These are phyloP conservation scores for Pygoscelis antarcticus DNA, from an alignment of 2,113 vertebrate genomes.

Conservation along the genomic window DNA sequence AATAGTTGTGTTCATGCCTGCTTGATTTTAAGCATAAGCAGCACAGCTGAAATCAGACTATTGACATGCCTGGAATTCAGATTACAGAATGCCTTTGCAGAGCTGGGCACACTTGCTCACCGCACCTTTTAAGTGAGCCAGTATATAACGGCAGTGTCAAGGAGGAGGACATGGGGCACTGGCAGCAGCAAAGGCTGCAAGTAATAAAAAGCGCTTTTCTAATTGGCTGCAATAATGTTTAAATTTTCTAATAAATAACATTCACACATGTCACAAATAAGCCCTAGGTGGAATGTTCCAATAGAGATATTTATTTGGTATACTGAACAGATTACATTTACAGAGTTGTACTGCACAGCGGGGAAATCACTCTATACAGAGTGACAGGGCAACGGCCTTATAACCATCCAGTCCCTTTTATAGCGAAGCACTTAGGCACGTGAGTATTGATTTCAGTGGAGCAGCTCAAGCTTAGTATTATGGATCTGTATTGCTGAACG, in stretches of 20 bases:
- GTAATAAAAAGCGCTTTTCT: conserved; percentile 35
- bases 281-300: conserved; percentile 34
- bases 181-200: not conserved
- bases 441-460: conserved; percentile 17
- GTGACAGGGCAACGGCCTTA: conserved; percentile 12
- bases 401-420: not conserved
- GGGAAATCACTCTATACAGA: conserved; percentile 24
- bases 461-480: not conserved
- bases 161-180: not conserved
- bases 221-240: conserved; percentile 46
- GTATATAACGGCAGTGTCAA: not conserved
- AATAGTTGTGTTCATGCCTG: not conserved
- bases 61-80: not conserved
- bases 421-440: not conserved
- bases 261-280: not conserved
- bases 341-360: conserved; percentile 3
- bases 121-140: not conserved
- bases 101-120: not conserved
- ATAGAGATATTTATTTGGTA: conserved; percentile 17
- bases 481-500: not conserved
- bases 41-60: not conserved
- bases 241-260: conserved; percentile 54
- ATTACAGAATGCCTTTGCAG: not conserved
- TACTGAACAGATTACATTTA: conserved; percentile 7
- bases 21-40: not conserved